Evolutionary conservation across 2,113 vertebrate species (phyloP), one percentile per base, ranked within the genome.

Genomic region (Oxygymnocypris stewartii): DNA sequence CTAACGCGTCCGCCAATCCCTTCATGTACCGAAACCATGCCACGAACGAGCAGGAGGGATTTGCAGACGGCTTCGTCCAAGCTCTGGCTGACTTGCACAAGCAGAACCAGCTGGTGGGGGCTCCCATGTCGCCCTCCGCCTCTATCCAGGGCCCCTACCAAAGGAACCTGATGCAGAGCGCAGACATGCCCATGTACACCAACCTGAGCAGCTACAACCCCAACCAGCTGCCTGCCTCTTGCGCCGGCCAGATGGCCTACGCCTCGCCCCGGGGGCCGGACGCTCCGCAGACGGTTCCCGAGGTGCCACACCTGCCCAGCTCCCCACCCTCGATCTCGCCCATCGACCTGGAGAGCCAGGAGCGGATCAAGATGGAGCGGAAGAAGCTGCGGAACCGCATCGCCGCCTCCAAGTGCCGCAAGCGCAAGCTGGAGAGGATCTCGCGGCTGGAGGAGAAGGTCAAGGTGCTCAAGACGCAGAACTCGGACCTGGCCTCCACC

Each of bases 401-500:
- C 88, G 95, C 95, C 2, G 95, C 95, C 79, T 96, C 95, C 82
- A 96, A 96, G 89, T 96, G 95, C 86, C 94, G 95, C 23, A 94
- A 94, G 85, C 89, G 95, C 76, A 95, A 96, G 87, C 92, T 96
- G 88, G 95, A 96, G 90, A 90, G 95, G 75, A 96, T 96, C 89
- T 94, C 95, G 4, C 92, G 94, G 2, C 90, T 96, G 86, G 95
- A 96, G 87, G 95, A 96, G 89, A 96, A 95, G 83, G 95, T 96
- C 69, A 95, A 95, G 88, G 93, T 94, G 40, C 93, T 96, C 9
- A 95, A 96, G 89, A 94, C 93, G 12, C 94, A 95, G 88, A 96
- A 96, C 91, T 94, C 94, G 6, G 95, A 96, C 89, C 89, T 96
- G 88, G 94, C 95, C 42, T 93, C 95, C 86, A 96, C 95, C 10